Evolutionary conservation across 2,888 invertebrate genomes (phyloP).

Genomic region (Itoplectis maculator): DNA sequence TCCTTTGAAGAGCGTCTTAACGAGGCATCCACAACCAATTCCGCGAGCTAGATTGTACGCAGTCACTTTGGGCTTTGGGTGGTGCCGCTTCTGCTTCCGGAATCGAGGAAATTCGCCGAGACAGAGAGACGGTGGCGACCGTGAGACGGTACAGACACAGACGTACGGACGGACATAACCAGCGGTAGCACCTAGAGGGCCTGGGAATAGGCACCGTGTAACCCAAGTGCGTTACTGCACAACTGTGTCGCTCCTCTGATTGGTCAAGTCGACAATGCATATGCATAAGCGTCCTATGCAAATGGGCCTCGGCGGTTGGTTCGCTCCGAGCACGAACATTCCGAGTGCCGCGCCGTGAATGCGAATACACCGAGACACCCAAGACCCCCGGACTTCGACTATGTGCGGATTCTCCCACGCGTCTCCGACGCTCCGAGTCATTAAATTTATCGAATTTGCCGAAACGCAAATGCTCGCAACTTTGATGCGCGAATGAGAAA

Average conservation of each 20-base stretch:
- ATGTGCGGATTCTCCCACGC: background rate
- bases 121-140: background rate
- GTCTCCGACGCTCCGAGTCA: background rate
- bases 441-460: background rate
- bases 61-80: slow-evolving; percentile 34
- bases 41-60: slow-evolving; percentile 25
- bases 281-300: slow-evolving; percentile 71
- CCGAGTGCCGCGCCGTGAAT: slow-evolving; percentile 28
- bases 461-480: background rate
- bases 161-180: slow-evolving; percentile 53
- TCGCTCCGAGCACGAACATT: slow-evolving; percentile 20
- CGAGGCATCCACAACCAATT: slow-evolving; percentile 52
- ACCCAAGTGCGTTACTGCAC: slow-evolving; percentile 47
- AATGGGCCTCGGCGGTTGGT: slow-evolving; percentile 56
- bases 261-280: slow-evolving; percentile 72
- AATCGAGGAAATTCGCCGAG: slow-evolving; percentile 45
- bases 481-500: too few species aligned
- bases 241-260: slow-evolving; percentile 66
- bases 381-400: background rate
- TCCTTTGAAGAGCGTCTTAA: slow-evolving; percentile 46
- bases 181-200: slow-evolving; percentile 18
- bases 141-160: slow-evolving; percentile 49
- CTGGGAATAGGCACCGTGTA: slow-evolving; percentile 21
- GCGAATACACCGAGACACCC: slow-evolving; percentile 3
- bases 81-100: slow-evolving; percentile 20